phyloP scores from a whole-genome alignment of 2,113 vertebrate species.

The Rhinolophus sinicus region DNA sequence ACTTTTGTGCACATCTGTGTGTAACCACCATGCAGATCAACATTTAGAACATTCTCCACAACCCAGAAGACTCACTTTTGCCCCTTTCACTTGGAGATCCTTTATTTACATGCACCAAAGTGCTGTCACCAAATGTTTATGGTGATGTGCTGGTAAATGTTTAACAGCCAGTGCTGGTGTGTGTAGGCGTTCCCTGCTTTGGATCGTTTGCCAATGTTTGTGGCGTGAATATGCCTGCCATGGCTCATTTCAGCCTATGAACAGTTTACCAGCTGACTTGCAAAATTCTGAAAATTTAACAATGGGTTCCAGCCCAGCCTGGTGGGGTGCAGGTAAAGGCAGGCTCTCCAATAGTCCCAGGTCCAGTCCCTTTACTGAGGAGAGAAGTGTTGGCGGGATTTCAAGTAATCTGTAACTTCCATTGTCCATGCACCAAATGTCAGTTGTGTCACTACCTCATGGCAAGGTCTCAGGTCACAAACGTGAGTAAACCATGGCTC shows the following conservation, averaged over 20 bases:
- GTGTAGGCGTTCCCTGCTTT: not conserved
- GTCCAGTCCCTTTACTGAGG: not conserved
- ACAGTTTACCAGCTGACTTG: conserved; percentile 1
- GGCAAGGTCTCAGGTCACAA: not conserved
- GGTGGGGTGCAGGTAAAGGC: not conserved
- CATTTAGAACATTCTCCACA: not conserved
- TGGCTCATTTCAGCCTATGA: conserved; percentile 43
- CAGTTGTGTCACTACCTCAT: not conserved
- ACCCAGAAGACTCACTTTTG: not conserved
- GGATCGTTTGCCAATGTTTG: not conserved
- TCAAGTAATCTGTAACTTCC: conserved; percentile 11
- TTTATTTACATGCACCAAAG: conserved; percentile 20
- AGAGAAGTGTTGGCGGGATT: not conserved
- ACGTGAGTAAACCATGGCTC: not conserved
- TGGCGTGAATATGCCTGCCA: not conserved
- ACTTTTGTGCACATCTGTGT: not conserved
- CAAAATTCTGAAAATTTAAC: conserved; percentile 27
- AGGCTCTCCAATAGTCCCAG: not conserved
- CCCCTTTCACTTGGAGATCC: not conserved
- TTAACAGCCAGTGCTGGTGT: conserved; percentile 23
- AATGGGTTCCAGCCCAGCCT: not conserved
- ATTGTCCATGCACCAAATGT: not conserved
- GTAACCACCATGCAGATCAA: not conserved
- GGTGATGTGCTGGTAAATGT: not conserved
- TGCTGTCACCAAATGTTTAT: not conserved